Percentiles rank a stretch among this genome's conserved stretches.
These are phyloP conservation scores for Drosophila nigrodunni DNA, from an alignment of 1,140 invertebrate species.

Conservation along the genomic window DNA sequence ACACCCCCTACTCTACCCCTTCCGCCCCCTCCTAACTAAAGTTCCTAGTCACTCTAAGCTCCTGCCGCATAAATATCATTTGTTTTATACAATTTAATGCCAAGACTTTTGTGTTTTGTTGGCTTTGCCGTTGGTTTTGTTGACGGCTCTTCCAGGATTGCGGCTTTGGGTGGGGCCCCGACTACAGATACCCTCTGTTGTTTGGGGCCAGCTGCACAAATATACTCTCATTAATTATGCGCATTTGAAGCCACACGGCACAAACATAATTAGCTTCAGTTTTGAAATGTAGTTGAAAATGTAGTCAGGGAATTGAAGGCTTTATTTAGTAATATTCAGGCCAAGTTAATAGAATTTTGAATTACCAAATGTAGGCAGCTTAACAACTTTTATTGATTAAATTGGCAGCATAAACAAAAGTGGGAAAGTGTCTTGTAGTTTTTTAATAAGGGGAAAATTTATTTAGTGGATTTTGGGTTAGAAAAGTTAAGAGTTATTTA, in stretches of 20 bases:
- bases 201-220: conserved; percentile 59
- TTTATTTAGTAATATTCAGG: not conserved
- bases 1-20: not conserved
- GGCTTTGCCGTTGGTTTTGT: conserved; percentile 55
- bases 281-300: not conserved
- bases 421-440: not conserved
- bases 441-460: no score
- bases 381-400: not conserved
- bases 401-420: not conserved
- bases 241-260: conserved; percentile 43
- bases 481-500: no score
- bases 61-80: conserved; percentile 69
- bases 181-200: not conserved
- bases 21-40: conserved; percentile 8
- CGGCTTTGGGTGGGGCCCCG: not conserved
- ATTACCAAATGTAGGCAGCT: conserved; percentile 15
- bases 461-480: no score
- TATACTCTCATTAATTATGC: conserved; percentile 75
- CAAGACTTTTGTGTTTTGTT: conserved; percentile 57
- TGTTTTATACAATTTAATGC: conserved; percentile 57
- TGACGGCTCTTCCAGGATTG: conserved; percentile 11
- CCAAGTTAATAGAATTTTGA: conserved; percentile 65
- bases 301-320: not conserved
- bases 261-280: conserved; percentile 48
- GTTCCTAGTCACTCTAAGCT: conserved; percentile 67